phyloP scores from a whole-genome alignment of 2,113 vertebrate species.

The Tachuris rubrigastra region DNA sequence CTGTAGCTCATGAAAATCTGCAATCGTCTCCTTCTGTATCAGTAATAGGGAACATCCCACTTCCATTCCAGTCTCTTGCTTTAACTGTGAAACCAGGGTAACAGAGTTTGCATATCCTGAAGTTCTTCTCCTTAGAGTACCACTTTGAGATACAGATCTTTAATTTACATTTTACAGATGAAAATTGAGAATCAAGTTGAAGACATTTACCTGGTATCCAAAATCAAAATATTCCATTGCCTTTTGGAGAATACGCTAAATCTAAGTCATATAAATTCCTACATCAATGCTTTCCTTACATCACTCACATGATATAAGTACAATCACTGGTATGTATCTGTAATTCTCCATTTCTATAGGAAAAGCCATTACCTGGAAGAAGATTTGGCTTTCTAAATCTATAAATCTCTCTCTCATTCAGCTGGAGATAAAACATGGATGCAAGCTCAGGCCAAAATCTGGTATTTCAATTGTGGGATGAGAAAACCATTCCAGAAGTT shows the following conservation, averaged over 20 bases:
- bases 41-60: neutral
- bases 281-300: neutral
- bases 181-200: neutral
- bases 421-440: neutral
- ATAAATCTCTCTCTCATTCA: neutral
- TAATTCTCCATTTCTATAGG: neutral
- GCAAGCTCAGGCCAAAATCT: neutral
- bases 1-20: neutral
- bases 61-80: neutral
- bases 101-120: neutral
- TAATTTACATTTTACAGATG: neutral
- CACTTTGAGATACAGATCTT: neutral
- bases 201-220: neutral
- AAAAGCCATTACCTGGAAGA: neutral
- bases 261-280: neutral
- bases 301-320: neutral
- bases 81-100: neutral
- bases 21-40: neutral
- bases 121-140: neutral
- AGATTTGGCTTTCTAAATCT: neutral
- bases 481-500: neutral
- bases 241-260: neutral
- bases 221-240: neutral
- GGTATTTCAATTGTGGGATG: neutral
- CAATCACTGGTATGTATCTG: neutral